These are phyloP conservation scores for Andrena minutula DNA, from an alignment of 2,888 invertebrate genomes.

Conservation along the genomic window DNA sequence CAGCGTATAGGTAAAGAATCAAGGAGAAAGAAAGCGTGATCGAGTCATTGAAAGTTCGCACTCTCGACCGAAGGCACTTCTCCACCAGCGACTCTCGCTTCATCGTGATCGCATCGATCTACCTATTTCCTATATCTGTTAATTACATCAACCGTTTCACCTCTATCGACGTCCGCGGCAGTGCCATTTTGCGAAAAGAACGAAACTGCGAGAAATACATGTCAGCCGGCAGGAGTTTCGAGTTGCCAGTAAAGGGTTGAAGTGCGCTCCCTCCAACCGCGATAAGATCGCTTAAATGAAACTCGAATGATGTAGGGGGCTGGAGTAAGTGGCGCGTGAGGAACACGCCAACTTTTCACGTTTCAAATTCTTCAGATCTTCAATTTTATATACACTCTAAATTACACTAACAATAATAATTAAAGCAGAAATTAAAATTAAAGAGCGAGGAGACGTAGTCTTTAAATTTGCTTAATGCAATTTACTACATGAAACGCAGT, in stretches of 20 bases:
- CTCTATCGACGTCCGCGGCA: no score
- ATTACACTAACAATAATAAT: neutral
- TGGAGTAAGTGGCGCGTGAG: neutral
- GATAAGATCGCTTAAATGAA: slow-evolving; percentile 41
- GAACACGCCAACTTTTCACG: neutral
- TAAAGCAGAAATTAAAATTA: no score
- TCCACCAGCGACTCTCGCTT: slow-evolving; percentile 14
- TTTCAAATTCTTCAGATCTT: neutral
- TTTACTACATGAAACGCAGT: no score
- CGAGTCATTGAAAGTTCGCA: slow-evolving; percentile 6
- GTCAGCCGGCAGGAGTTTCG: neutral
- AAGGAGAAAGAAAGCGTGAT: neutral
- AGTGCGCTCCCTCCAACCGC: slow-evolving; percentile 1
- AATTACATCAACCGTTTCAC: neutral
- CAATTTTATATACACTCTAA: neutral
- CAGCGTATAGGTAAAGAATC: no score
- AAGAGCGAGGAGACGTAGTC: no score
- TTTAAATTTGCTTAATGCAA: no score
- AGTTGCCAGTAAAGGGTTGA: neutral
- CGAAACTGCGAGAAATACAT: neutral
- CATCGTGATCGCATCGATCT: neutral
- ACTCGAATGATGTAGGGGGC: slow-evolving; percentile 23
- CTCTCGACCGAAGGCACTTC: slow-evolving; percentile 48
- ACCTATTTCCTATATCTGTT: neutral
- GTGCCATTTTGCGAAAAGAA: neutral